Base-by-base conservation (phyloP, 2,888 invertebrate species). In the Caenorhabditis virilis region DNA sequence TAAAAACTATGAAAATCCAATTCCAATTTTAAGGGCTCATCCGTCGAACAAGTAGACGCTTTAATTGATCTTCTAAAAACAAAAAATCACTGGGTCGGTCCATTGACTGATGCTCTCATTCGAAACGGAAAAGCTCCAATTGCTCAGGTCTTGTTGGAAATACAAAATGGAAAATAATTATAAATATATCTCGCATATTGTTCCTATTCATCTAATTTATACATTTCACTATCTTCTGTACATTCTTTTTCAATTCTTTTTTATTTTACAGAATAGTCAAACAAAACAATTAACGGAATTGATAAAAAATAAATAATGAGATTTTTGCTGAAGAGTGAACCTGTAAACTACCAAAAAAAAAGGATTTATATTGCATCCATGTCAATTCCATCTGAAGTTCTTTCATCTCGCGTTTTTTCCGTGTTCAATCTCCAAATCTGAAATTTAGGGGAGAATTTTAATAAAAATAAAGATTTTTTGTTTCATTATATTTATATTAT, bases 351-450 rank as follows among this genome's bases (percentile, higher is more conserved):
- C n/a, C 22, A 23, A 45, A 18, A 45, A 7, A 45, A 16, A 45
- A 45, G 16, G 1, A 45, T 7, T 13, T 23, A 27, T 42, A 30
- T 13, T 47, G 23, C 23, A 20, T 68, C 64, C 30, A 36, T 51
- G 16, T 54, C 57, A 27, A 20, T 50, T 16, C 38, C 60, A 26
- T 81, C 81, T 36, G 68, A 74, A 46, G 70, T 54, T 48, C 82
- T 56, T 49, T 82, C 76, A 30, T 77, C 78, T 33, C 82, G 59
- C 27, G 83, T 83, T 47, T 79, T 77, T 43, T 66, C 69, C 23
- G 70, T 72, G 56, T 83, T 83, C 50, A 83, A 63, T 22, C 73
- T 58, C 83, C 83, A 83, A 41, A 83, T 70, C 72, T 76, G 42
- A 42, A 16, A 49, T 22, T 25, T 47, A 47, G 13, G 30, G 11